A percentile compares a stretch with the other conserved stretches of the same genome.
These are phyloP conservation scores for Oenanthe melanoleuca DNA, from an alignment of 2,113 vertebrate species.

Conservation along the genomic window DNA sequence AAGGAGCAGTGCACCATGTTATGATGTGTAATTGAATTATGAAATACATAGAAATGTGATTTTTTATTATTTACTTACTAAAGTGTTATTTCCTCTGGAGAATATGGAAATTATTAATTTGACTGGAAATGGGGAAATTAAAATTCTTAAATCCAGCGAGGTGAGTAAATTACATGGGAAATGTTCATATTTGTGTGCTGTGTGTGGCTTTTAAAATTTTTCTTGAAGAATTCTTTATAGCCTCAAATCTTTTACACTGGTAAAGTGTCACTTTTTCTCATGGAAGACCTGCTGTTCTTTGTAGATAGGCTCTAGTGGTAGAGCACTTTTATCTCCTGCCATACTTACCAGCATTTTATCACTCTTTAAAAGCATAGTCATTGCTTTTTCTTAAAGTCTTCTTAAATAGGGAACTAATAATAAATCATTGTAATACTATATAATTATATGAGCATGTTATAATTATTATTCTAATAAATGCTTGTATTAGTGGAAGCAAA, in stretches of 20 bases:
- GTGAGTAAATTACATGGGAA: background rate
- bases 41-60: background rate
- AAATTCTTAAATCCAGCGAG: background rate
- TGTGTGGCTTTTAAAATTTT: background rate
- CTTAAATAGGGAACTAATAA: background rate
- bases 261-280: background rate
- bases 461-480: background rate
- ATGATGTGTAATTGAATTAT: background rate
- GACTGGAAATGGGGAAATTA: background rate
- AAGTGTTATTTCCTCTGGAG: background rate
- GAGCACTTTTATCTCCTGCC: background rate
- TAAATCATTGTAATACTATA: background rate
- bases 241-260: background rate
- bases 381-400: background rate
- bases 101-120: background rate
- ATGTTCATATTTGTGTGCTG: accelerated
- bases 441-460: background rate
- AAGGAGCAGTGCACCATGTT: background rate
- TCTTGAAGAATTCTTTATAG: background rate
- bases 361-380: background rate
- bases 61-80: background rate
- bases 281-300: background rate
- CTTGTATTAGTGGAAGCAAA: background rate
- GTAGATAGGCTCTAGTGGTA: background rate
- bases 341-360: background rate